Evolutionary conservation across 2,797 vertebrate species (phyloP), one percentile per base, ranked within the genome.

Genomic region (Catamblyrhynchus diadema): DNA sequence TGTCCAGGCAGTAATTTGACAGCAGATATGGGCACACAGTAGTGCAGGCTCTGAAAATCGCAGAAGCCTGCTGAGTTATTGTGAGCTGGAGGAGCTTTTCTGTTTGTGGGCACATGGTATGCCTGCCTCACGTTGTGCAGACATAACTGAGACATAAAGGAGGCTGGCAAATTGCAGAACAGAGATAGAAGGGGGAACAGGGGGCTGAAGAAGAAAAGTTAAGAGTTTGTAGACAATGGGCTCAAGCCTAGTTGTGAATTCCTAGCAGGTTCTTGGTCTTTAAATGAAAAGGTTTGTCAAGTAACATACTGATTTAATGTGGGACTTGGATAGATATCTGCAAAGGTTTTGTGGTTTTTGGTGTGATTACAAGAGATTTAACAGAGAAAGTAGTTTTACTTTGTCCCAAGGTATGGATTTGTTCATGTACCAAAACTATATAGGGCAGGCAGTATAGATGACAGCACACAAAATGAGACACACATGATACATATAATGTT

Each of bases 61-160:
- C 48, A 79, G 94, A 48, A 84, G 82, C 94, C 93, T 97, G 93
- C 96, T 96, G 96, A 96, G 96, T 94, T 97, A 94, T 96, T 96
- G 94, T 97, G 94, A 95, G 70, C 85, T 88, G 87, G 47, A 92
- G 69, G 65, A 96, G 91, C 89, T 89, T 83, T 91, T 88, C 95
- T 90, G 89, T 94, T 93, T 95, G 75, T 91, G 85, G 85, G 70
- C 87, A 56, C 92, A 96, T 72, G 79, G 82, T 86, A 80, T 96
- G 93, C 87, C 87, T 94, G 79, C 94, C 87, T 94, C 70, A 65
- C 66, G 67, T 93, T 86, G 91, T 96, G 79, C 48, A 81, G 77
- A 11, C 83, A 81, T 93, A 95, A 97, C 95, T 95, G 91, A 96
- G 94, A 93, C 82, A 86, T 94, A 96, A 96, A 93, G 77, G 56